Base-by-base conservation (phyloP, 2,797 vertebrate species). In the Aplochiton taeniatus region DNA sequence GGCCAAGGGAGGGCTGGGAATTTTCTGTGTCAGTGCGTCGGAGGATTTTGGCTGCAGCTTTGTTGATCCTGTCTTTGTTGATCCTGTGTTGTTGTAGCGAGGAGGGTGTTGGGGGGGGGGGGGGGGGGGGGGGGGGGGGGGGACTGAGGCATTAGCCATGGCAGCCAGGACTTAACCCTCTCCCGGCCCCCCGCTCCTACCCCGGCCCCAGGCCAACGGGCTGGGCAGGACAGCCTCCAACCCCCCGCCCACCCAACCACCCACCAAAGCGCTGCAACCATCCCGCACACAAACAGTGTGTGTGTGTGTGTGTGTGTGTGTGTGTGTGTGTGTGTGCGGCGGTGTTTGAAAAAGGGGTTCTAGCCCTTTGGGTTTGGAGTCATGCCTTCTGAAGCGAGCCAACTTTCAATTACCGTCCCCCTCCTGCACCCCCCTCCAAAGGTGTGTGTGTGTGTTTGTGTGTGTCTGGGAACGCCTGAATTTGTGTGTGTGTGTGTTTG, bases 1-100 rank as follows among this genome's bases (percentile, higher is more conserved):
- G 91, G 94, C 92, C 92, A 79, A 75, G 73, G 83, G 89, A 91
- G 76, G 81, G 91, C 92, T 93, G 93, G 92, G 94, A 94, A 94
- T 95, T 96, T 95, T 95, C 94, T 95, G 95, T 95, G 94, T 95
- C 94, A 94, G 91, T 95, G 94, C 88, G 87, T 94, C 90, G 89
- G 92, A 95, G 94, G 94, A 95, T 95, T 95, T 94, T 93, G 91
- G 93, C 92, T 91, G 89, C 87, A 85, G 92, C 94, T 95, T 93
- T 95, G 94, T 93, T 93, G 93, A 92, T 93, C 90, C 92, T 92
- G 92, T 89, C 90, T 79, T 89, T 93, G 92, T 90, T 90, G 89
- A 93, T 93, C 91, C 92, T 83, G 90, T 91, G 92, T 87, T 92
- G 87, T 92, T 92, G 91, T 92, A 93, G 89, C 70, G 65, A 89